phyloP scores from a whole-genome alignment of 2,113 vertebrate genomes.

The Ictalurus punctatus region DNA sequence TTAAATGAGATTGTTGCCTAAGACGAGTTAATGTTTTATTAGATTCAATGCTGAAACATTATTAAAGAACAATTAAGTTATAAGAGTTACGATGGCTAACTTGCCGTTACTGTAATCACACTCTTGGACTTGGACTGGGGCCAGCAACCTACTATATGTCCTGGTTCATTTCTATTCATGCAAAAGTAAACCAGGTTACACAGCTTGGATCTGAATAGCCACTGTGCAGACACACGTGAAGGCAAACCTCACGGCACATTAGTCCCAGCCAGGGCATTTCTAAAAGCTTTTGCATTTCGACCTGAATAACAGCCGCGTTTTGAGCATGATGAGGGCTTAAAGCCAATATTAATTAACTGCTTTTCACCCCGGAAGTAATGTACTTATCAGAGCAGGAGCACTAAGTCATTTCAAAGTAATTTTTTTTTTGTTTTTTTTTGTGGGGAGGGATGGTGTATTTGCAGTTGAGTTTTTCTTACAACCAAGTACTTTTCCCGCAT shows the following conservation, averaged over 20 bases:
- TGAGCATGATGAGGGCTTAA: constrained; percentile 15
- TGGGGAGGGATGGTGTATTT: too few species aligned
- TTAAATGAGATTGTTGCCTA: background rate
- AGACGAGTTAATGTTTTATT: background rate
- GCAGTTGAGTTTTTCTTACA: too few species aligned
- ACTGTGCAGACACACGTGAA: constrained; percentile 1
- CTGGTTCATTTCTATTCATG: background rate
- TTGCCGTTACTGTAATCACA: background rate
- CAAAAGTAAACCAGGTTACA: background rate
- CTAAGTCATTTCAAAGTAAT: background rate
- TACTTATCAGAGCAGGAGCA: constrained; percentile 1
- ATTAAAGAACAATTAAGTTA: background rate
- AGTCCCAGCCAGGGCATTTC: constrained; percentile 22
- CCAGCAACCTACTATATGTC: background rate
- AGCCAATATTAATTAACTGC: constrained; percentile 37
- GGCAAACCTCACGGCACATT: constrained; percentile 30
- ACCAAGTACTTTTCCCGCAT: too few species aligned
- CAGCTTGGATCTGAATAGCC: background rate
- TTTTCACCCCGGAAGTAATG: constrained; percentile 3
- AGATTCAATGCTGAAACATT: background rate
- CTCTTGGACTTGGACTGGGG: background rate
- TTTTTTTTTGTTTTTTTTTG: too few species aligned
- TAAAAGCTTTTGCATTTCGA: constrained; percentile 14
- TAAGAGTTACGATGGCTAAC: background rate
- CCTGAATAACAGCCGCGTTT: constrained; percentile 9